These are phyloP conservation scores for Drepanosiphum platanoidis DNA, from an alignment of 2,888 invertebrate genomes.

Conservation along the genomic window DNA sequence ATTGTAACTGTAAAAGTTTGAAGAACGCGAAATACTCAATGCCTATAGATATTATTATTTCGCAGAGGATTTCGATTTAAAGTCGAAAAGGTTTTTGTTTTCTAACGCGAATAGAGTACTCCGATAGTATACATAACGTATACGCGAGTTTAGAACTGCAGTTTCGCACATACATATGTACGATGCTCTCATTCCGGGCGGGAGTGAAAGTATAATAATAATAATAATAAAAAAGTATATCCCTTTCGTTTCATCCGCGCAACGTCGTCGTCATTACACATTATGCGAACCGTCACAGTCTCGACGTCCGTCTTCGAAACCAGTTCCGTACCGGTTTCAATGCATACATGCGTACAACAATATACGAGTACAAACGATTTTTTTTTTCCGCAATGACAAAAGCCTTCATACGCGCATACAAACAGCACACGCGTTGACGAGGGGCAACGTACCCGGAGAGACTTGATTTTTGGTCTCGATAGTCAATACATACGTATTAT, in stretches of 20 bases:
- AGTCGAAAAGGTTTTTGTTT: not conserved
- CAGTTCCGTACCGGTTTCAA: constrained; percentile 37
- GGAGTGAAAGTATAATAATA: constrained; percentile 27
- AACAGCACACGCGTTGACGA: not conserved
- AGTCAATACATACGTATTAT: too few relatives aligned
- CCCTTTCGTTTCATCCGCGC: constrained; percentile 36
- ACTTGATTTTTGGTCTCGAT: not conserved
- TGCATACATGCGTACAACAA: not conserved
- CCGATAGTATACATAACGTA: not conserved
- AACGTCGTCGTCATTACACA: too few relatives aligned
- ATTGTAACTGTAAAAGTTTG: not conserved
- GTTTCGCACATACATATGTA: not conserved
- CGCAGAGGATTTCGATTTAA: too few relatives aligned
- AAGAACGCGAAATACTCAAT: not conserved
- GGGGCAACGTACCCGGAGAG: constrained; percentile 7
- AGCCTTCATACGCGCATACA: not conserved
- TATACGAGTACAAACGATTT: not conserved
- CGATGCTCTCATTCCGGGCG: not conserved
- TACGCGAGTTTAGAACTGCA: not conserved
- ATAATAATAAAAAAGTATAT: not conserved
- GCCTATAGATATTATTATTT: not conserved
- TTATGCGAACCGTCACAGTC: constrained; percentile 3
- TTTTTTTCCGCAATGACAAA: constrained; percentile 23
- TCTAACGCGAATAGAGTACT: not conserved
- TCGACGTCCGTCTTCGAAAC: constrained; percentile 24